These are phyloP conservation scores for Struthidea cinerea DNA, from an alignment of 2,113 vertebrate species.

Conservation along the genomic window DNA sequence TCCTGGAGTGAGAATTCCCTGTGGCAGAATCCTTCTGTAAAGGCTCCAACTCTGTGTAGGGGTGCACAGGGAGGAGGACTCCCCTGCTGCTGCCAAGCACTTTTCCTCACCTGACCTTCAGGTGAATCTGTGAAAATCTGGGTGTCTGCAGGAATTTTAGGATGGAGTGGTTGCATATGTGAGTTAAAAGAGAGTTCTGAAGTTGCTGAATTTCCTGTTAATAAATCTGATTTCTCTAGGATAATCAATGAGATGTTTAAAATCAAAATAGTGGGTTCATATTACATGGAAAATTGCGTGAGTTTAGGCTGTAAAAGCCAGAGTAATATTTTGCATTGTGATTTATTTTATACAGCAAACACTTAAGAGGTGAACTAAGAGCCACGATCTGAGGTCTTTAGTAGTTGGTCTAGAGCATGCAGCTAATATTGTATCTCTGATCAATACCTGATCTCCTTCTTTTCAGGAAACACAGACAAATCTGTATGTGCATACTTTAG, in stretches of 20 bases:
- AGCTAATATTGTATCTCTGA: background rate
- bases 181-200: background rate
- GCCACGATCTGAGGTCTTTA: background rate
- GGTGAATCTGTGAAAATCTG: background rate
- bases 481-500: background rate
- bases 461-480: background rate
- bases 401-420: background rate
- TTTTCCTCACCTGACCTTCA: background rate
- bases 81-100: background rate
- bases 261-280: background rate
- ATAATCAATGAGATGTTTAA: background rate
- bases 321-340: background rate
- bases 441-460: background rate
- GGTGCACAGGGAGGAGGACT: background rate
- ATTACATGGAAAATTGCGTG: background rate
- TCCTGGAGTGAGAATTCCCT: background rate
- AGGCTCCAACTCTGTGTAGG: background rate
- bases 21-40: background rate
- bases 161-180: background rate
- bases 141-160: background rate
- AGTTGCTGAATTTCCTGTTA: background rate
- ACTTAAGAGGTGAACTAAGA: background rate
- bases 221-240: background rate
- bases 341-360: background rate
- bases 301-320: background rate